Conservation (phyloP, 2,888 invertebrate species). For the Steinernema hermaphroditum region DNA sequence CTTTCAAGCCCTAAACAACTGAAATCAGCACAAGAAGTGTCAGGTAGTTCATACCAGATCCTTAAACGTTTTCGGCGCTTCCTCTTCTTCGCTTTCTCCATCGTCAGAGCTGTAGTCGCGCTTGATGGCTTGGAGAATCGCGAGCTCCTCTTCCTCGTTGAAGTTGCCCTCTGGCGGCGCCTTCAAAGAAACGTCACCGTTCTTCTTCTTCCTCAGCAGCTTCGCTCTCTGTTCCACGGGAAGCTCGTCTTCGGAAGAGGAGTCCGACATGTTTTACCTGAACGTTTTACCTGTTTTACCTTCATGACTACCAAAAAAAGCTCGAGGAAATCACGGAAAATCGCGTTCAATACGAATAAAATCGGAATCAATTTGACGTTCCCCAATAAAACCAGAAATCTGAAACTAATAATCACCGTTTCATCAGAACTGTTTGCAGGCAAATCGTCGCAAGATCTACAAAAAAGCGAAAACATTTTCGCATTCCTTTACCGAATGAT, state of each 20-base stretch:
- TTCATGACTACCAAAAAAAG: no score
- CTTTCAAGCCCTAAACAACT: slow-evolving; percentile 78
- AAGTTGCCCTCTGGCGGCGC: not conserved
- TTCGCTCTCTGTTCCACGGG: not conserved
- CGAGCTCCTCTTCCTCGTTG: not conserved
- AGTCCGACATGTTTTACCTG: not conserved
- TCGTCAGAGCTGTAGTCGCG: not conserved
- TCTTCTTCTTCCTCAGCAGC: not conserved
- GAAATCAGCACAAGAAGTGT: not conserved
- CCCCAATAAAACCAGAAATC: no score
- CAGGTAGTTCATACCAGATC: slow-evolving; percentile 40
- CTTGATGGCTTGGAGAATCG: slow-evolving; percentile 10
- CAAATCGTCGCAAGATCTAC: no score
- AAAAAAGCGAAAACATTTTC: no score
- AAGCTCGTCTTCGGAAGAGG: slow-evolving; percentile 6
- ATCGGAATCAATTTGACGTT: no score
- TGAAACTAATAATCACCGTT: no score
- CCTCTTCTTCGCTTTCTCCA: slow-evolving; percentile 39
- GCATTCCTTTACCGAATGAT: no score
- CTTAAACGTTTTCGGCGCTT: slow-evolving; percentile 42
- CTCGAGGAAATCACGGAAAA: no score
- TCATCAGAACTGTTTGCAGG: no score
- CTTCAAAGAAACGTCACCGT: not conserved
- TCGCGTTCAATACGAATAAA: no score
- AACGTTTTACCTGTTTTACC: no score